Conservation (phyloP, 2,888 invertebrate species). For the Panorpa germanica region DNA sequence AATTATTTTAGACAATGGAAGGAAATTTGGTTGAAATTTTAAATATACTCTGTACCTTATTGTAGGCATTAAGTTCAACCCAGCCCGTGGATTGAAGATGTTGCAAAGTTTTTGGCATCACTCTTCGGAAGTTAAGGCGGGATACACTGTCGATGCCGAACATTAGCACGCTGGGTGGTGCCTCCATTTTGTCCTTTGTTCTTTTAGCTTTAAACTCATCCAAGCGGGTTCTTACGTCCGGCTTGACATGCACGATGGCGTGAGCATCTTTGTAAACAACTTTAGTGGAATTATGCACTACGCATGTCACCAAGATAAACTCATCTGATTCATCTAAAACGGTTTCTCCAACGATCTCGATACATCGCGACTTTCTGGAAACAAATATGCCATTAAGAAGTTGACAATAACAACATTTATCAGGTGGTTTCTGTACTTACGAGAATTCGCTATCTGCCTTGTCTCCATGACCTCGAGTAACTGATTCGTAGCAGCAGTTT, state of each 20-base stretch:
- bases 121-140: slow-evolving; percentile 51
- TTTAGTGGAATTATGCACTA: slow-evolving; percentile 15
- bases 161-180: slow-evolving; percentile 45
- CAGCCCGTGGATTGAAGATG: slow-evolving; percentile 49
- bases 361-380: slow-evolving; percentile 27
- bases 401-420: slow-evolving; percentile 8
- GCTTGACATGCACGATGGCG: slow-evolving; percentile 29
- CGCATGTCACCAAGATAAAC: slow-evolving; percentile 30
- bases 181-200: slow-evolving; percentile 12
- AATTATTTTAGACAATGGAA: slow-evolving; percentile 3
- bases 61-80: slow-evolving; percentile 55
- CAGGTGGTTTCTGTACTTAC: slow-evolving; percentile 9
- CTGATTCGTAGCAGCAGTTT: slow-evolving; percentile 16
- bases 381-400: slow-evolving; percentile 8
- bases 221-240: slow-evolving; percentile 27
- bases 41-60: slow-evolving; percentile 28
- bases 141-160: slow-evolving; percentile 78
- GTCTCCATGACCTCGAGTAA: no score
- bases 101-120: slow-evolving; percentile 51
- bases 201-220: slow-evolving; percentile 14
- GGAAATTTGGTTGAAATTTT: slow-evolving; percentile 1
- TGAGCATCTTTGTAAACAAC: slow-evolving; percentile 27
- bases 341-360: slow-evolving; percentile 23
- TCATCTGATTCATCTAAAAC: slow-evolving; percentile 22
- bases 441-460: slow-evolving; percentile 11